Percentiles rank a stretch among this genome's conserved stretches.
Conservation (phyloP, 1,140 invertebrate genomes). For the Steinernema feltiae region DNA sequence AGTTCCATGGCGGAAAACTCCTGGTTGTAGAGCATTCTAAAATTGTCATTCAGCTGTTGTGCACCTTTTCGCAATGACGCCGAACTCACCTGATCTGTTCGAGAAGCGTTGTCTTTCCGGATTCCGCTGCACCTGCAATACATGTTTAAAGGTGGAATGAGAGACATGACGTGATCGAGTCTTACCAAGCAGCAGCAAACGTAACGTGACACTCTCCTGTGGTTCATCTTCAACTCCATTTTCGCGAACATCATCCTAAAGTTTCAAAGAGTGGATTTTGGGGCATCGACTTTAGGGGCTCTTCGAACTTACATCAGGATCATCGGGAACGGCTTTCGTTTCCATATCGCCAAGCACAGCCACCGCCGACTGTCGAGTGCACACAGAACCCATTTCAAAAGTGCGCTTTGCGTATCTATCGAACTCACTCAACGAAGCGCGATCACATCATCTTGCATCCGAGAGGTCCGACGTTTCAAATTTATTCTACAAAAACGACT, state of each 20-base stretch:
- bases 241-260: too few species aligned
- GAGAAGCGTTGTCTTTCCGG: slow-evolving; percentile 30
- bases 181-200: background rate
- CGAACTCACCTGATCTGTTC: slow-evolving; percentile 22
- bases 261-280: too few species aligned
- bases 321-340: background rate
- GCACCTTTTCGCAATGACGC: background rate
- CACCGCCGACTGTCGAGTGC: background rate
- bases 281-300: background rate
- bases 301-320: background rate
- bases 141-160: background rate
- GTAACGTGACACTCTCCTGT: background rate
- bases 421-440: too few species aligned
- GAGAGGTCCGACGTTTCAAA: too few species aligned
- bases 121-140: slow-evolving; percentile 31
- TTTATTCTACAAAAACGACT: background rate
- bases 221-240: background rate
- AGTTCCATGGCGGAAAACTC: slow-evolving; percentile 26
- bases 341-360: background rate
- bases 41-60: background rate
- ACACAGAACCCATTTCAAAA: background rate
- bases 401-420: too few species aligned
- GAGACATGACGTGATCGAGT: background rate
- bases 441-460: background rate
- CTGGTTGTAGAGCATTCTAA: slow-evolving; percentile 29